Percentiles rank a stretch among this genome's conserved stretches.
phyloP scores from a whole-genome alignment of 2,797 vertebrate genomes.

The Rhabdophis nuchalis region DNA sequence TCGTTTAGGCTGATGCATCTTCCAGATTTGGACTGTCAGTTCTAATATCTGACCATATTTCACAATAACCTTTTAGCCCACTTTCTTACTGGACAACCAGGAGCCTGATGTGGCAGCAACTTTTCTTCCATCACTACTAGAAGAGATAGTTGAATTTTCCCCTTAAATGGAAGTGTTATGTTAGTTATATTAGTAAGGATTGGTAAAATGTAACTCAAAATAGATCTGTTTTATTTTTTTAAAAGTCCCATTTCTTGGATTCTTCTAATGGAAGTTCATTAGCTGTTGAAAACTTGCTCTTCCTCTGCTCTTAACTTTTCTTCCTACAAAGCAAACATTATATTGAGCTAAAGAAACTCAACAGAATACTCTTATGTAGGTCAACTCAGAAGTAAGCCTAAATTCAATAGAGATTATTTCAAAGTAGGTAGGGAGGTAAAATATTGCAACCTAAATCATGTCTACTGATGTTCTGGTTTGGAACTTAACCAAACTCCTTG shows the following conservation, averaged over 20 bases:
- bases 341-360: not conserved
- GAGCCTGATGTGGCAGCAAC: not conserved
- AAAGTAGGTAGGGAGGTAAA: not conserved
- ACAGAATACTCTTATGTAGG: not conserved
- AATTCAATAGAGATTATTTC: not conserved
- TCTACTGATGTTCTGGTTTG: not conserved
- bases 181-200: not conserved
- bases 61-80: not conserved
- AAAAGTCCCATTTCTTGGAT: not conserved
- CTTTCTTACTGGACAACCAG: fast-evolving
- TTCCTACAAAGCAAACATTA: not conserved
- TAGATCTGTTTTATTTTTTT: not conserved
- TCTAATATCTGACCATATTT: not conserved
- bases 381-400: not conserved
- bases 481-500: not conserved
- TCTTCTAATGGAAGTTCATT: not conserved
- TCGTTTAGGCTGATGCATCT: slow-evolving; percentile 9
- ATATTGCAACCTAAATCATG: not conserved
- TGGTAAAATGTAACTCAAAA: not conserved
- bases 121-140: not conserved
- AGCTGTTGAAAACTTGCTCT: not conserved
- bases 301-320: too few relatives aligned
- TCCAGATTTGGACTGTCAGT: slow-evolving; percentile 1
- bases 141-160: not conserved
- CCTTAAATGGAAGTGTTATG: not conserved